phyloP scores from a whole-genome alignment of 2,113 vertebrate genomes.

The Elanus axillaris region DNA sequence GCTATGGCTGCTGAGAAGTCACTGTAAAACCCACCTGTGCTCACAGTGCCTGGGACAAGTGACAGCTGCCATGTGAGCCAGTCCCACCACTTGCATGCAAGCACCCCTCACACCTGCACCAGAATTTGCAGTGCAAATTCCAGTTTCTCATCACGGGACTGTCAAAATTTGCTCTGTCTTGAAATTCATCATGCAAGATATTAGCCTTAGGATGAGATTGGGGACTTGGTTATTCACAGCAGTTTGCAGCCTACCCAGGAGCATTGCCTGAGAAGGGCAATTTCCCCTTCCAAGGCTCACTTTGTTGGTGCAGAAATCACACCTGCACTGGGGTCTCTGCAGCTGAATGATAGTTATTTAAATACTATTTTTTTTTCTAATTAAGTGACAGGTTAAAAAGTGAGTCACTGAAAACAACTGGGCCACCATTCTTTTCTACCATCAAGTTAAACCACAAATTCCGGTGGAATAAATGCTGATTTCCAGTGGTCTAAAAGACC shows the following conservation, averaged over 20 bases:
- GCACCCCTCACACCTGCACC: background rate
- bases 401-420: background rate
- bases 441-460: background rate
- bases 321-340: background rate
- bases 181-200: background rate
- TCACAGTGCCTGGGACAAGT: background rate
- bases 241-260: background rate
- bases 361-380: background rate
- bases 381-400: conserved; percentile 1
- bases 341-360: background rate
- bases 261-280: background rate
- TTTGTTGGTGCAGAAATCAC: background rate
- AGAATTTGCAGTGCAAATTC: background rate
- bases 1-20: background rate
- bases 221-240: background rate
- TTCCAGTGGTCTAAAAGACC: background rate
- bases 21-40: background rate
- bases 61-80: background rate
- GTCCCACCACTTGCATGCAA: background rate
- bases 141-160: background rate
- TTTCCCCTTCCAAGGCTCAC: background rate
- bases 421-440: background rate
- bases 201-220: background rate
- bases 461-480: background rate
- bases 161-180: background rate